Conservation (phyloP, 2,888 invertebrate genomes). For the Drosophila kambysellisi region DNA sequence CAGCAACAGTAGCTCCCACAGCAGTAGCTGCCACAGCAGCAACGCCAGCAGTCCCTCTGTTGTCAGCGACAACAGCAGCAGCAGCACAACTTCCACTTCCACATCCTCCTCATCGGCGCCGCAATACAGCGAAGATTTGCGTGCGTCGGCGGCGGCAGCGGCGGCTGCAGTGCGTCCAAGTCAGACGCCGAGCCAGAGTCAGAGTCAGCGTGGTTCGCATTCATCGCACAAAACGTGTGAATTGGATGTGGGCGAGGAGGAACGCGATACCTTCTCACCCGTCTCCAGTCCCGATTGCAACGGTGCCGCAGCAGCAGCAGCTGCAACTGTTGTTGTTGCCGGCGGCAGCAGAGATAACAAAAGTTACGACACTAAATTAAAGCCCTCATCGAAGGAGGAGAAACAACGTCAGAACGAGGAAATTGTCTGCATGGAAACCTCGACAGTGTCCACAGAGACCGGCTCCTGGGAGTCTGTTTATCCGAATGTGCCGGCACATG, state of each 20-base stretch:
- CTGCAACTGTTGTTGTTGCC: constrained; percentile 19
- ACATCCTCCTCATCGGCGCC: constrained; percentile 76
- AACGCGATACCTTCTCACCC: constrained; percentile 85
- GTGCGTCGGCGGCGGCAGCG: constrained; percentile 27
- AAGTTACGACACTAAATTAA: constrained; percentile 61
- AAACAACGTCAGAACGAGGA: constrained; percentile 88
- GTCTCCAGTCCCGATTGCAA: constrained; percentile 78
- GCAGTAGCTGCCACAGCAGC: constrained; percentile 47
- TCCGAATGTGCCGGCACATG: constrained; percentile 75
- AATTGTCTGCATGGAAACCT: constrained; percentile 88
- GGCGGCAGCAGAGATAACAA: constrained; percentile 73
- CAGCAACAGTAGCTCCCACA: constrained; percentile 49
- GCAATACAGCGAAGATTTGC: constrained; percentile 79
- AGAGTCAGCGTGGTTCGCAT: constrained; percentile 55
- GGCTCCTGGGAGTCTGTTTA: constrained; percentile 89
- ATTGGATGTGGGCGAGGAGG: constrained; percentile 83
- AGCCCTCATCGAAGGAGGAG: constrained; percentile 86
- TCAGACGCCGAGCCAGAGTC: constrained; percentile 12
- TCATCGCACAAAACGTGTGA: constrained; percentile 83
- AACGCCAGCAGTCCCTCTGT: constrained; percentile 58
- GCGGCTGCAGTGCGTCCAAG: constrained; percentile 38
- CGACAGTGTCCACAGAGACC: constrained; percentile 88
- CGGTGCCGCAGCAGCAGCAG: constrained; percentile 28
- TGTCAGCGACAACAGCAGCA: constrained; percentile 59
- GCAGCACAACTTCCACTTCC: constrained; percentile 24